phyloP scores from a whole-genome alignment of 2,113 vertebrate species.

The Pluvialis apricaria region DNA sequence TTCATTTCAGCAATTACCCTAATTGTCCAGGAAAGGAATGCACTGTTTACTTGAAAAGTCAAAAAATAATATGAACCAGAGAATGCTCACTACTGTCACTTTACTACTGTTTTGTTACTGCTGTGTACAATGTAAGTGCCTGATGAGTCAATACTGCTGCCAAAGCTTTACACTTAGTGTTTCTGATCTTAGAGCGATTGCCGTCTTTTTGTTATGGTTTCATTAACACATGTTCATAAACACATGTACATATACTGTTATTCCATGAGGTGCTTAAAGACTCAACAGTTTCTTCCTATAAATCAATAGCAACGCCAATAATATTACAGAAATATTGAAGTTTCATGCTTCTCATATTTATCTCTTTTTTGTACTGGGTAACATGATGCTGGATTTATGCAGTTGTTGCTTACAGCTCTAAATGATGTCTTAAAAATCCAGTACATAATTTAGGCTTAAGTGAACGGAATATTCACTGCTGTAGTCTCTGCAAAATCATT shows the following conservation, averaged over 20 bases:
- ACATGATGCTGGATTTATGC: background rate
- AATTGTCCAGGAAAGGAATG: background rate
- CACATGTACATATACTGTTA: background rate
- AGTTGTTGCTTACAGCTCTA: conserved; percentile 6
- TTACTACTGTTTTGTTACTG: background rate
- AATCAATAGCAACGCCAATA: background rate
- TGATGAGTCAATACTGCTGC: background rate
- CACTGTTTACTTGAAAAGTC: background rate
- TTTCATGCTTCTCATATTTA: background rate
- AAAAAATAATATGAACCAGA: background rate
- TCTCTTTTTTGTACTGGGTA: background rate
- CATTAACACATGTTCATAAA: background rate
- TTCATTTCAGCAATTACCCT: background rate
- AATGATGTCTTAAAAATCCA: conserved; percentile 18
- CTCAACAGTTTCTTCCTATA: background rate
- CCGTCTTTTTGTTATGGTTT: background rate
- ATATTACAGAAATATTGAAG: background rate
- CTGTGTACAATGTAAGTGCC: background rate
- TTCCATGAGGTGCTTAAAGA: background rate
- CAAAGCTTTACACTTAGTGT: background rate
- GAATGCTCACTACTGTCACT: background rate
- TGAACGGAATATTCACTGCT: background rate
- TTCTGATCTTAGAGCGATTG: background rate
- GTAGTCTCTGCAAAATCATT: background rate
- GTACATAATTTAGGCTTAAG: background rate